phyloP scores from a whole-genome alignment of 1,140 invertebrate species.

The Homalodisca vitripennis region DNA sequence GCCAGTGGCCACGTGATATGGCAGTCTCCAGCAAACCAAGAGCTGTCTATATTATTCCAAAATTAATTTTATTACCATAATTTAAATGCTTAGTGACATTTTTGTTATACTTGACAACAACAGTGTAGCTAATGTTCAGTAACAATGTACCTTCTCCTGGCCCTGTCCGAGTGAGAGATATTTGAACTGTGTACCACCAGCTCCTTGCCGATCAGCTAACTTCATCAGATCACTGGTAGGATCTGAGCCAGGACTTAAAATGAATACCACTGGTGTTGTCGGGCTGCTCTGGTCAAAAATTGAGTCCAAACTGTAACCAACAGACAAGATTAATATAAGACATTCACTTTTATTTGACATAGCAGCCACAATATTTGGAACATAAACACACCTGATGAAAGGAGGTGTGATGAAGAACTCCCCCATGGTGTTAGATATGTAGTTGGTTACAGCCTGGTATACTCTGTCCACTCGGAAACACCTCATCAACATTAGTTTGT shows the following conservation, averaged over 20 bases:
- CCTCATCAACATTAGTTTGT: constrained; percentile 75
- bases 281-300: constrained; percentile 81
- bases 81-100: too few species aligned
- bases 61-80: too few species aligned
- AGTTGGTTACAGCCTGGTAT: constrained; percentile 75
- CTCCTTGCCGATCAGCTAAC: constrained; percentile 69
- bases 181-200: constrained; percentile 68
- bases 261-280: constrained; percentile 80
- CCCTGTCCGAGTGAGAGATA: constrained; percentile 87
- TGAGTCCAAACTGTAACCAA: constrained; percentile 64
- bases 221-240: constrained; percentile 87
- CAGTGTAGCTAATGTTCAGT: too few species aligned
- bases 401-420: constrained; percentile 83
- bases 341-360: too few species aligned
- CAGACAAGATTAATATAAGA: too few species aligned
- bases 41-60: too few species aligned
- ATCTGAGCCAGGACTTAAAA: constrained; percentile 85
- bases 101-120: too few species aligned
- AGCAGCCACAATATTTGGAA: too few species aligned
- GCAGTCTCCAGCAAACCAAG: constrained; percentile 69
- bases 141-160: constrained; percentile 66
- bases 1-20: constrained; percentile 76
- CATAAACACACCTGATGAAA: constrained; percentile 62
- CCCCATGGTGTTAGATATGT: constrained; percentile 77
- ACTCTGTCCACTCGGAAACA: constrained; percentile 86